A percentile compares a stretch with the other conserved stretches of the same genome.
These are phyloP conservation scores for Carabus problematicus DNA, from an alignment of 2,888 invertebrate species.

Conservation along the genomic window DNA sequence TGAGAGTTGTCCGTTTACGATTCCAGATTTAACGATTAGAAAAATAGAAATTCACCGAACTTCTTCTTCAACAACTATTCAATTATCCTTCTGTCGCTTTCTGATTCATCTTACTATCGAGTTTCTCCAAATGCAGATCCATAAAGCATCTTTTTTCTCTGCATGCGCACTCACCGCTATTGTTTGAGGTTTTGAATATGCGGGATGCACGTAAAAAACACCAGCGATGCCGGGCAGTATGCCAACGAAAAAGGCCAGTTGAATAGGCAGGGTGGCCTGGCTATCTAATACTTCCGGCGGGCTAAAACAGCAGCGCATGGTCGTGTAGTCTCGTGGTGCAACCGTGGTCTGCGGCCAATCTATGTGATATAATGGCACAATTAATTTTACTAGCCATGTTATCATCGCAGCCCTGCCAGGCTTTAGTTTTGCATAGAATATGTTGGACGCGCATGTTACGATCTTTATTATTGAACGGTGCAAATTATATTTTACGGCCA, in stretches of 20 bases:
- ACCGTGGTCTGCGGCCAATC: too few species aligned
- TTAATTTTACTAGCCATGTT: constrained; percentile 36
- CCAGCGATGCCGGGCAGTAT: constrained; percentile 4
- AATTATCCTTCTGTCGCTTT: not conserved
- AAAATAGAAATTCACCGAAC: too few species aligned
- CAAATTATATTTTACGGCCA: constrained; percentile 34
- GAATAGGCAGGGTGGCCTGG: not conserved
- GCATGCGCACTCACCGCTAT: too few species aligned
- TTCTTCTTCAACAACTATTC: too few species aligned
- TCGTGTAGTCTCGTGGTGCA: not conserved
- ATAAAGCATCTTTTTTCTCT: too few species aligned
- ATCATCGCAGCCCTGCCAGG: constrained; percentile 25
- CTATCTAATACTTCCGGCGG: not conserved
- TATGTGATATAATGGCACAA: constrained; percentile 33
- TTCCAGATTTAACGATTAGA: too few species aligned
- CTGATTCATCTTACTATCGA: constrained; percentile 11
- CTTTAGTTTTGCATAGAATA: constrained; percentile 16
- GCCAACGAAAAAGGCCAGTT: constrained; percentile 15
- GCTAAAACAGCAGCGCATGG: not conserved
- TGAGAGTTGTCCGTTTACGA: too few species aligned
- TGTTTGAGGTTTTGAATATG: too few species aligned
- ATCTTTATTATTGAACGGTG: constrained; percentile 36
- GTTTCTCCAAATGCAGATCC: too few species aligned
- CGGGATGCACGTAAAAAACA: too few species aligned
- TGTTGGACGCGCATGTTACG: not conserved